Base-by-base conservation (phyloP, 2,113 vertebrate species). In the Equus quagga region DNA sequence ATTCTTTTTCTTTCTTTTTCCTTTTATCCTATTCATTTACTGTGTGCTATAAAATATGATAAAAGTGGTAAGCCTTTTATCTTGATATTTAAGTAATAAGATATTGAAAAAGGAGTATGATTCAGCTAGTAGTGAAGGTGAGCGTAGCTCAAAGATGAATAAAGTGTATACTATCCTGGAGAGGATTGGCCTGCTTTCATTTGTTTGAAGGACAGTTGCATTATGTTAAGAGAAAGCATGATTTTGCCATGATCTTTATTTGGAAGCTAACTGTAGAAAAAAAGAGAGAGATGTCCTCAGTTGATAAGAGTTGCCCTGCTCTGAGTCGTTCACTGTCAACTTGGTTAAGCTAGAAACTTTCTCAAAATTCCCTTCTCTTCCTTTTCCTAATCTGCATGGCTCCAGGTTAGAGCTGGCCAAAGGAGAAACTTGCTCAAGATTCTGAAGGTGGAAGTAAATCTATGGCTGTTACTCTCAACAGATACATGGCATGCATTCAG, bases 231-330 rank as follows among this genome's bases (percentile, higher is more conserved):
- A 44, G 41, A 79, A 86, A 70, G 3, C 24, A 85, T 44, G 36
- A 46, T 67, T 69, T 82, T 51, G 28, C 11, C 26, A 62, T 76
- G 62, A 56, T n/a, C 46, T 94, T 83, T 94, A 56, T 94, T 84
- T 69, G 31, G 19, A 89, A 83, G n/a, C 67, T 83, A 87, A 84
- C 91, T 44, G 44, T 1, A 69, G 49, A 49, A 81, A 92, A 14
- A 65, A 26, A 65, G 51, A 54, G 15, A 81, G 14, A 89, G 36
- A 81, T 67, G 3, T 17, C 56, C 13, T 84, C 58, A 88, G 49
- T 76, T 80, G 36, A 67, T 46, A 86, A 23, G 51, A 10, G 8
- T 64, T 41, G 14, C 41, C n/a, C 23, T 18, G 11, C 58, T 76
- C 58, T 92, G 28, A 58, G 31, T 60, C 18, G 6, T 58, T 72